phyloP scores from a whole-genome alignment of 2,797 vertebrate genomes.

The Alca torda region DNA sequence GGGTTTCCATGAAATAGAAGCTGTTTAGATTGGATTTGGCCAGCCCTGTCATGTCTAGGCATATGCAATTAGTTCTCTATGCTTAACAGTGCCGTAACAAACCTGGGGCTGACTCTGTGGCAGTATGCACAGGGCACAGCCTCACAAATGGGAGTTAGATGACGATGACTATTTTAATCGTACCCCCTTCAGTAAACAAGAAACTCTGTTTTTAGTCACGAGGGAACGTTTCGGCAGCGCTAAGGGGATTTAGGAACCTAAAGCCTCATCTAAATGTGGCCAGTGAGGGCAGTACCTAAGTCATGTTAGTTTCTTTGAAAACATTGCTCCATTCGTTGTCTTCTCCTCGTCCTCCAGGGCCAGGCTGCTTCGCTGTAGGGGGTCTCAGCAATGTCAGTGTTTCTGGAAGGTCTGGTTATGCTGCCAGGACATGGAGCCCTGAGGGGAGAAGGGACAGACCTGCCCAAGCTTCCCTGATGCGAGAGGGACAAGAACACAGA shows the following conservation, averaged over 20 bases:
- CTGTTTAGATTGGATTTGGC: slow-evolving; percentile 15
- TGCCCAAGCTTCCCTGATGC: not conserved
- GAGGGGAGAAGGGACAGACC: not conserved
- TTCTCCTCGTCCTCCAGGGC: not conserved
- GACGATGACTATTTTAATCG: not conserved
- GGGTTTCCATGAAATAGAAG: not conserved
- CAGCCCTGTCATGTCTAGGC: not conserved
- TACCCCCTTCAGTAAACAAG: not conserved
- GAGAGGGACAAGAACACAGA: not conserved
- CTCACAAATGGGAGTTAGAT: not conserved
- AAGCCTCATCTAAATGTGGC: not conserved
- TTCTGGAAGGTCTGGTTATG: not conserved
- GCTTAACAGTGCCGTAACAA: slow-evolving; percentile 1
- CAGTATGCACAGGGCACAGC: not conserved
- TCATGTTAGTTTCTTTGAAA: not conserved
- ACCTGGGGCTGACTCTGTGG: not conserved
- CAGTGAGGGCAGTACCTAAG: not conserved
- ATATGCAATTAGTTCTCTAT: not conserved
- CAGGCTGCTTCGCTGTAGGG: not conserved
- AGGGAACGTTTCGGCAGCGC: not conserved
- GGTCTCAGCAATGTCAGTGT: not conserved
- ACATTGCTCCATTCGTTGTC: not conserved
- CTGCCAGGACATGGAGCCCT: not conserved
- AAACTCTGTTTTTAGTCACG: not conserved
- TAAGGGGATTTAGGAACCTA: not conserved